Conservation (phyloP, 2,888 invertebrate species). For the Brenthis daphne region DNA sequence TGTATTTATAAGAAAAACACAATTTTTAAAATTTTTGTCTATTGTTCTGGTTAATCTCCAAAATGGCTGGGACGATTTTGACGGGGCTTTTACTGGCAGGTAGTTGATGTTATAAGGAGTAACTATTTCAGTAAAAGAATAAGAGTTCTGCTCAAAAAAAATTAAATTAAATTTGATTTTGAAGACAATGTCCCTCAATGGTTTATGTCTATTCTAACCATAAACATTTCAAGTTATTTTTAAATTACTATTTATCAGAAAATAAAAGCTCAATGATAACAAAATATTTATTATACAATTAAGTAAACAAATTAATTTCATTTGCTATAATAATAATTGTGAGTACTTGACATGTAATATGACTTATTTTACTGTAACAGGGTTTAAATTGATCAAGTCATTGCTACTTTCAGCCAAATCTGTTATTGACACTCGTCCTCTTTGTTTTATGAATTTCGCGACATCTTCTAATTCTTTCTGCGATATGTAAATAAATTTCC, state of each 20-base stretch:
- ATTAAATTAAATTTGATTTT: too few species aligned
- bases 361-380: constrained; percentile 55
- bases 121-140: too few species aligned
- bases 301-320: not conserved
- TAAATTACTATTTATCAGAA: not conserved
- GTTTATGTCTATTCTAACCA: too few species aligned
- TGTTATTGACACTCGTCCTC: constrained; percentile 95
- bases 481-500: constrained; percentile 99
- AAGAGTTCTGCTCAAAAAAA: too few species aligned
- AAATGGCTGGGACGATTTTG: too few species aligned
- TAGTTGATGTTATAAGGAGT: too few species aligned
- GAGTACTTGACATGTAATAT: constrained; percentile 4
- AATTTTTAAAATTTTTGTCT: too few species aligned
- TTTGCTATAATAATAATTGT: constrained; percentile 7
- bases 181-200: too few species aligned
- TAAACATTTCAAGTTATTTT: too few species aligned
- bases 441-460: constrained; percentile 96
- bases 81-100: too few species aligned
- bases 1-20: too few species aligned
- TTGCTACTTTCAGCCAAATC: constrained; percentile 98
- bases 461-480: constrained; percentile 94
- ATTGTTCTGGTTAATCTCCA: too few species aligned
- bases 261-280: not conserved
- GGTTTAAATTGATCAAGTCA: constrained; percentile 91
- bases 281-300: constrained; percentile 13